Evolutionary conservation across 1,140 invertebrate species (phyloP).

Genomic region (Sarcophaga peregrina): DNA sequence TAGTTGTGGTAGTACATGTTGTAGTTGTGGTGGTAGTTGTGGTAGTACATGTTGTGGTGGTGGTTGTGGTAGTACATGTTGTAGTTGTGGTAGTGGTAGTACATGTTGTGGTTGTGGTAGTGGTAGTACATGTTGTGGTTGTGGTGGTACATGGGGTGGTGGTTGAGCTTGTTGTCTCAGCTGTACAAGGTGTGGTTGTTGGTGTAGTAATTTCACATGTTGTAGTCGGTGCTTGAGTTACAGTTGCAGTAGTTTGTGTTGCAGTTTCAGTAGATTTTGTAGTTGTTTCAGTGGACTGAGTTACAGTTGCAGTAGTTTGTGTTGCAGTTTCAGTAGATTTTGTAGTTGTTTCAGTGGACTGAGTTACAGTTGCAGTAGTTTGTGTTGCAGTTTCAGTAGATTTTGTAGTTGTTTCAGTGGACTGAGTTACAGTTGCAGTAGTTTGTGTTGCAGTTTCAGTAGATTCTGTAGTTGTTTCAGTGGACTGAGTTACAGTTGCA

Average conservation of each 20-base stretch:
- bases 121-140: background rate
- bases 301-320: background rate
- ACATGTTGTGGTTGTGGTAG: background rate
- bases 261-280: too few species aligned
- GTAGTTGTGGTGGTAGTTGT: background rate
- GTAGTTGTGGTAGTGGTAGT: background rate
- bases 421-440: background rate
- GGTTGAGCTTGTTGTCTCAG: background rate
- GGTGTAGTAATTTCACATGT: conserved; percentile 33
- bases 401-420: too few species aligned
- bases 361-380: background rate
- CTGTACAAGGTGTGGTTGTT: background rate
- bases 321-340: background rate
- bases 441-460: background rate
- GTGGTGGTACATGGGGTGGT: background rate
- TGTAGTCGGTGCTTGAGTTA: conserved; percentile 14
- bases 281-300: too few species aligned
- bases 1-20: background rate
- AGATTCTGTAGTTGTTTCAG: conserved; percentile 1
- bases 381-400: background rate
- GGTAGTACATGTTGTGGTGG: background rate
- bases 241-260: background rate
- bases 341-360: too few species aligned
- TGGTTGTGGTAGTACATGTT: background rate
- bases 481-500: conserved; percentile 6